These are phyloP conservation scores for Meloidogyne exigua DNA, from an alignment of 1,140 invertebrate species.

Conservation along the genomic window DNA sequence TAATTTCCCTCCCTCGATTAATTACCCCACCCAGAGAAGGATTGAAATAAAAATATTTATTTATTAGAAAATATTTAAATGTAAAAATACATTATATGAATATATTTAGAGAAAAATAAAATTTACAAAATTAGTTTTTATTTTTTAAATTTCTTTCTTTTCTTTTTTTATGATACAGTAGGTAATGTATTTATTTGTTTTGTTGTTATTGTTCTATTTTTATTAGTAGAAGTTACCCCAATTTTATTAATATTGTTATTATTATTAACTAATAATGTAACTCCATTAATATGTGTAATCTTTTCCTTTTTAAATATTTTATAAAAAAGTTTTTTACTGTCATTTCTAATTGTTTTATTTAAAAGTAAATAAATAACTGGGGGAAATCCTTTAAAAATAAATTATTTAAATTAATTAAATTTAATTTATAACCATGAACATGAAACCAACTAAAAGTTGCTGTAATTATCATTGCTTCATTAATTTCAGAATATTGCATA, in stretches of 20 bases:
- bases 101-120: too few species aligned
- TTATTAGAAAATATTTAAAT: too few species aligned
- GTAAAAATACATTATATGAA: too few species aligned
- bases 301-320: neutral
- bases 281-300: neutral
- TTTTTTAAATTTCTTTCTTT: too few species aligned
- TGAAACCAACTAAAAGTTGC: constrained; percentile 29
- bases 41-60: too few species aligned
- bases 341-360: constrained; percentile 15
- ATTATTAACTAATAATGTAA: neutral
- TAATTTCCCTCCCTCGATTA: too few species aligned
- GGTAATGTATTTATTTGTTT: too few species aligned
- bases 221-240: neutral
- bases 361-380: constrained; percentile 16
- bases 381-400: constrained; percentile 6
- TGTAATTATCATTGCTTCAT: constrained; percentile 19
- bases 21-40: too few species aligned
- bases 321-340: constrained; percentile 4
- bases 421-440: constrained; percentile 24
- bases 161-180: too few species aligned
- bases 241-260: neutral
- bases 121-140: too few species aligned
- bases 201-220: neutral
- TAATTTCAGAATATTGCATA: constrained; percentile 17
- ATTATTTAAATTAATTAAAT: neutral